These are phyloP conservation scores for Hemicrepidius hirtus DNA, from an alignment of 2,888 invertebrate species.

Conservation along the genomic window DNA sequence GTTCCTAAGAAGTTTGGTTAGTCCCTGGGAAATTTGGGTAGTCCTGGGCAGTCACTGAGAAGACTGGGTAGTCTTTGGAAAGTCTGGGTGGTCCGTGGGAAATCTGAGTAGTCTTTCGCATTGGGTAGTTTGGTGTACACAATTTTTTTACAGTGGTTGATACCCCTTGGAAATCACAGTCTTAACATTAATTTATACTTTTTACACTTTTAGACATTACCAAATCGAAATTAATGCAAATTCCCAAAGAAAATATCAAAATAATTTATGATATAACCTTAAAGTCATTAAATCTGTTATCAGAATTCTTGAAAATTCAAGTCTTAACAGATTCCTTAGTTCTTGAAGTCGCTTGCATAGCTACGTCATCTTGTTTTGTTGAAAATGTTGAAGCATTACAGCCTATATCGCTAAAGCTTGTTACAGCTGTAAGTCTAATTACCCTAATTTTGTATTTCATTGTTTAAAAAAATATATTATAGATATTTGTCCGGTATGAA, in stretches of 20 bases:
- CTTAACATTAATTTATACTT: no score
- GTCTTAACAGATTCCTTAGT: constrained; percentile 93
- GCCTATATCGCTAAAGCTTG: constrained; percentile 90
- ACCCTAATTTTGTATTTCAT: neutral
- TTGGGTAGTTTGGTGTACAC: no score
- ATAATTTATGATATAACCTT: constrained; percentile 88
- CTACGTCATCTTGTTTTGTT: constrained; percentile 96
- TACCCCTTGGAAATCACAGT: no score
- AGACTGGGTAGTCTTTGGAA: no score
- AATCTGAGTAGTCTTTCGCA: no score
- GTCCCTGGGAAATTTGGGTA: no score
- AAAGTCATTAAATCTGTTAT: constrained; percentile 84
- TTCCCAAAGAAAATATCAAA: constrained; percentile 78
- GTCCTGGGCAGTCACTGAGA: no score
- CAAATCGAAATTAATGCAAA: constrained; percentile 72
- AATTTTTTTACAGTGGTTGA: no score
- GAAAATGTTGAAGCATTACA: constrained; percentile 96
- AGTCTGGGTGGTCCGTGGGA: no score
- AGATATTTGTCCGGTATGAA: constrained; percentile 97
- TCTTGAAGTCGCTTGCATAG: constrained; percentile 89
- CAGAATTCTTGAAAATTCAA: constrained; percentile 89
- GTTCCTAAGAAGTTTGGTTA: no score
- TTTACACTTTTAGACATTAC: neutral
- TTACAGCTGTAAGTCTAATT: constrained; percentile 76
- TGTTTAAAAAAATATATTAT: constrained; percentile 57